These are phyloP conservation scores for Notothenia coriiceps DNA, from an alignment of 2,113 vertebrate genomes.

Conservation along the genomic window DNA sequence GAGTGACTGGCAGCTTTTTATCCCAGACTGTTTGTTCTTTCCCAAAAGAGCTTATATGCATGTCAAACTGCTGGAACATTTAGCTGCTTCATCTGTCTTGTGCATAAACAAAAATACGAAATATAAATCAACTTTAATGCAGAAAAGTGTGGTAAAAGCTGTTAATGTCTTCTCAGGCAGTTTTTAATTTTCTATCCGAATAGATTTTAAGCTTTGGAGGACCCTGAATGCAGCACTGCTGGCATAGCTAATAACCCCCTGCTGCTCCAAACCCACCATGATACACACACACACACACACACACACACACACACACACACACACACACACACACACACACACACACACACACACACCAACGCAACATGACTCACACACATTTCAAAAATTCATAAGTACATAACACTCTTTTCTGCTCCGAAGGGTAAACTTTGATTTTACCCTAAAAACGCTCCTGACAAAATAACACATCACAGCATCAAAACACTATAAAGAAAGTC, in stretches of 20 bases:
- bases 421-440: slow-evolving; percentile 64
- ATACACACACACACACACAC: slow-evolving; percentile 5
- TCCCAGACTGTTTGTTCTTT: too few species aligned
- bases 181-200: slow-evolving; percentile 2
- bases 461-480: slow-evolving; percentile 71
- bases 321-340: slow-evolving; percentile 5
- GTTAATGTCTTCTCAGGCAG: neutral
- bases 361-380: slow-evolving; percentile 1
- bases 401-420: slow-evolving; percentile 34
- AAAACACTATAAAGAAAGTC: slow-evolving; percentile 70
- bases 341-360: neutral
- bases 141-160: neutral
- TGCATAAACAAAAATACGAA: neutral
- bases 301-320: neutral
- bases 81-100: neutral
- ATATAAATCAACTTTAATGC: neutral
- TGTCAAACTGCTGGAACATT: neutral
- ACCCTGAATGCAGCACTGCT: slow-evolving; percentile 33
- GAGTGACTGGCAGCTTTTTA: neutral
- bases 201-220: slow-evolving; percentile 21
- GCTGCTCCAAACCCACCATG: slow-evolving; percentile 3
- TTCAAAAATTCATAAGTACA: slow-evolving; percentile 34
- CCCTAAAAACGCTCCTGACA: slow-evolving; percentile 44
- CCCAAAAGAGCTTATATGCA: neutral
- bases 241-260: slow-evolving; percentile 18